Percentiles rank a stretch among this genome's conserved stretches.
Evolutionary conservation across 1,140 invertebrate genomes (phyloP).

Genomic region (Calliphora vicina): DNA sequence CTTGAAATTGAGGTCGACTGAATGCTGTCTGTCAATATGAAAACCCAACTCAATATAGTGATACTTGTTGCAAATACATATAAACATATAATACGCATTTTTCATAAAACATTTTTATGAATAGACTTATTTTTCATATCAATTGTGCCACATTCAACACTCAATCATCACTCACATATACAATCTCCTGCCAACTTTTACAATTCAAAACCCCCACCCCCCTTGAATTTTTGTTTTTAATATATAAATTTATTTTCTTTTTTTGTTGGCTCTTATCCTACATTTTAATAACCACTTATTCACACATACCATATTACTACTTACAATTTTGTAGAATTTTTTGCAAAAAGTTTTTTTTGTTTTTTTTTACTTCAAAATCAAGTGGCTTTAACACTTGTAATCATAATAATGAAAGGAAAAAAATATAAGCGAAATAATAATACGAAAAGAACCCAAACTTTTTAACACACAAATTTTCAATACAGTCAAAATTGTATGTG

Average conservation of each 20-base stretch:
- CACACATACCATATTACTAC: not conserved
- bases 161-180: not conserved
- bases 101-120: no score
- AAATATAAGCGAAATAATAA: not conserved
- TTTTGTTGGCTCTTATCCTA: not conserved
- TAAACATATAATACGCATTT: no score
- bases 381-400: conserved; percentile 16
- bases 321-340: not conserved
- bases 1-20: no score
- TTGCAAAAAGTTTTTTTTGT: not conserved
- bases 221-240: no score
- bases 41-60: no score
- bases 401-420: not conserved
- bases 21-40: no score
- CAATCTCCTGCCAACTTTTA: not conserved
- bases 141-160: no score
- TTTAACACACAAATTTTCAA: not conserved
- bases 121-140: no score
- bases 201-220: no score
- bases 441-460: not conserved
- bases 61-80: no score
- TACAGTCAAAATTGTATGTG: not conserved
- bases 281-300: conserved; percentile 2
- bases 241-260: not conserved
- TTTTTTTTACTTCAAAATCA: not conserved